A percentile compares a stretch with the other conserved stretches of the same genome.
Evolutionary conservation across 2,113 vertebrate genomes (phyloP).

Genomic region (Motacilla tschutschensis): DNA sequence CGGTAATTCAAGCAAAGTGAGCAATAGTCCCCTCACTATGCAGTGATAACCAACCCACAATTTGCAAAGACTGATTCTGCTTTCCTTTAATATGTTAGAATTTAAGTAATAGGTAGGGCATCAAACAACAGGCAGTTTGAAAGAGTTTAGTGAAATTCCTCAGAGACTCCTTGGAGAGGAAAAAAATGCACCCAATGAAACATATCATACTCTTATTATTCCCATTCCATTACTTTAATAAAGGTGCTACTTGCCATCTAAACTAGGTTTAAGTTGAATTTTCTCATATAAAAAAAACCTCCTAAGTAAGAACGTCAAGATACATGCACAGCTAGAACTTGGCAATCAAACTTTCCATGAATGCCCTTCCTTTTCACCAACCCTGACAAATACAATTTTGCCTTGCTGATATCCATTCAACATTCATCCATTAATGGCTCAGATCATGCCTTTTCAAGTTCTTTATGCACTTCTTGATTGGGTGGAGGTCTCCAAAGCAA

Average conservation of each 20-base stretch:
- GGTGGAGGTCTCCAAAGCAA: not conserved
- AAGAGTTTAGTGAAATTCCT: not conserved
- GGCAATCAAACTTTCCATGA: not conserved
- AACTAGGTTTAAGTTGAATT: not conserved
- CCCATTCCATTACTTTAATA: not conserved
- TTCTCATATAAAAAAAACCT: not conserved
- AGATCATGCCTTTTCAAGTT: not conserved
- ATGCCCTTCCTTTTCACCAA: not conserved
- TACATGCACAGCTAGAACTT: not conserved
- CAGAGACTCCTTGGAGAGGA: not conserved
- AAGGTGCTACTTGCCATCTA: not conserved
- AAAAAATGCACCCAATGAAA: not conserved
- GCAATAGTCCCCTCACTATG: not conserved
- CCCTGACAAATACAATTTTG: not conserved
- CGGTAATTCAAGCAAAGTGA: not conserved
- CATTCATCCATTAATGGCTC: not conserved
- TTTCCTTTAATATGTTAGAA: not conserved
- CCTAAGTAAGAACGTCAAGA: not conserved
- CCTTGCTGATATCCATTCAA: not conserved
- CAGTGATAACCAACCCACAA: not conserved
- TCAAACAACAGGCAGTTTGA: not conserved
- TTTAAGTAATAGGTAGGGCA: not conserved
- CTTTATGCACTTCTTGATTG: not conserved
- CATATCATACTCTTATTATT: not conserved
- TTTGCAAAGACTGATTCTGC: not conserved